Evolutionary conservation across 2,888 invertebrate genomes (phyloP).

Genomic region (Tethea ocularis): DNA sequence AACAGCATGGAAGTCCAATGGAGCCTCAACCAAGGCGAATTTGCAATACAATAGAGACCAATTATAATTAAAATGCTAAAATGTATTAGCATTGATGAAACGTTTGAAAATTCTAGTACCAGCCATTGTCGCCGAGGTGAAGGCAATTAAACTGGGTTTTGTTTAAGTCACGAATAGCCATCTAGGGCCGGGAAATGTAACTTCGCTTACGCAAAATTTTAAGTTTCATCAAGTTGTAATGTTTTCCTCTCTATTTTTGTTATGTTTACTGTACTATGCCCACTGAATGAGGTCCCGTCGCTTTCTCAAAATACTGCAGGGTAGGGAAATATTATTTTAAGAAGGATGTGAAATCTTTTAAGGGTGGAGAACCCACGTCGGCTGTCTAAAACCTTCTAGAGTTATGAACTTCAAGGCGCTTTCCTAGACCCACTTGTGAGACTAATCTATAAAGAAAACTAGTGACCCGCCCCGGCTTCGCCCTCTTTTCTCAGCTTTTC

Average conservation of each 20-base stretch:
- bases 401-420: no score
- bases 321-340: no score
- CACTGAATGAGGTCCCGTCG: no score
- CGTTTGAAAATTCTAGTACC: slow-evolving; percentile 17
- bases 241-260: neutral
- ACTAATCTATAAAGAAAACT: no score
- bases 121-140: slow-evolving; percentile 3
- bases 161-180: slow-evolving; percentile 12
- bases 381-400: no score
- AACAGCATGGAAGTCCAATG: neutral
- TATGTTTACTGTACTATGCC: no score
- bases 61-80: neutral
- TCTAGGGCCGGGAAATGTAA: neutral
- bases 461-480: no score
- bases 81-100: slow-evolving; percentile 4
- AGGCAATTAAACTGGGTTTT: slow-evolving; percentile 14
- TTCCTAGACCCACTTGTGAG: no score
- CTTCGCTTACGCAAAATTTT: neutral
- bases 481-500: no score
- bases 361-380: no score
- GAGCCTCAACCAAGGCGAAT: slow-evolving; percentile 8
- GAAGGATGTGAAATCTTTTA: no score
- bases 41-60: slow-evolving; percentile 16
- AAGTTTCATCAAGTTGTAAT: neutral
- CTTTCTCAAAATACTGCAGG: no score